Conservation (phyloP, 2,113 vertebrate species). For the Hymenochirus boettgeri region DNA sequence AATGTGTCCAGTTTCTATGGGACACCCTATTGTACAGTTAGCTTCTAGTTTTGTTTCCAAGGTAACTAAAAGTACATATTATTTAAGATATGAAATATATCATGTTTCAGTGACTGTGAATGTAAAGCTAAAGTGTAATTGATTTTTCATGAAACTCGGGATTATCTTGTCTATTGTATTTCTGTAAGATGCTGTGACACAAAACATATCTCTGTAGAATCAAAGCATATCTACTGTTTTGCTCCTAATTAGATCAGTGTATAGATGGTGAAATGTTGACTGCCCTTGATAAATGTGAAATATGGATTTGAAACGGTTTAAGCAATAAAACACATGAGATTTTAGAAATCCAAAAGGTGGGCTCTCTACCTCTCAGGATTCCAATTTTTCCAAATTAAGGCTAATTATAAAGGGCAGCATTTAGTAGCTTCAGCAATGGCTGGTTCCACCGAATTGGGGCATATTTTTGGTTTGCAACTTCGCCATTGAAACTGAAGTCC, state of each 20-base stretch:
- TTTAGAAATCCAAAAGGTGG: no score
- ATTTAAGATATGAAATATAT: constrained; percentile 62
- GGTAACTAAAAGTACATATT: constrained; percentile 67
- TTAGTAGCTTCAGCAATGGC: no score
- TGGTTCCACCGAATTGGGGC: no score
- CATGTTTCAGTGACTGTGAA: constrained; percentile 58
- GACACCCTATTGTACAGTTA: constrained; percentile 58
- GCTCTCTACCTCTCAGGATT: no score
- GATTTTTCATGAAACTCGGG: constrained; percentile 57
- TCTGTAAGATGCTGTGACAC: constrained; percentile 44
- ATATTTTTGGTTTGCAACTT: no score
- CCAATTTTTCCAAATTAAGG: no score
- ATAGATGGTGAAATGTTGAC: constrained; percentile 37
- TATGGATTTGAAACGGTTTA: constrained; percentile 14
- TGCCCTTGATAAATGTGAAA: constrained; percentile 18
- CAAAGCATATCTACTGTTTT: constrained; percentile 48
- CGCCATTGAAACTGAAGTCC: no score
- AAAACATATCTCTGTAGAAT: constrained; percentile 29
- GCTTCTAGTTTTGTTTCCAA: constrained; percentile 65
- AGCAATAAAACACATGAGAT: background rate
- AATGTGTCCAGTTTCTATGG: constrained; percentile 39
- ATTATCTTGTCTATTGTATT: constrained; percentile 46
- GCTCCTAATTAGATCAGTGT: constrained; percentile 45
- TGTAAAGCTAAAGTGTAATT: constrained; percentile 60
- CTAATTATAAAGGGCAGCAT: no score